phyloP scores from a whole-genome alignment of 2,113 vertebrate species.

The Poeciliopsis retropinna region DNA sequence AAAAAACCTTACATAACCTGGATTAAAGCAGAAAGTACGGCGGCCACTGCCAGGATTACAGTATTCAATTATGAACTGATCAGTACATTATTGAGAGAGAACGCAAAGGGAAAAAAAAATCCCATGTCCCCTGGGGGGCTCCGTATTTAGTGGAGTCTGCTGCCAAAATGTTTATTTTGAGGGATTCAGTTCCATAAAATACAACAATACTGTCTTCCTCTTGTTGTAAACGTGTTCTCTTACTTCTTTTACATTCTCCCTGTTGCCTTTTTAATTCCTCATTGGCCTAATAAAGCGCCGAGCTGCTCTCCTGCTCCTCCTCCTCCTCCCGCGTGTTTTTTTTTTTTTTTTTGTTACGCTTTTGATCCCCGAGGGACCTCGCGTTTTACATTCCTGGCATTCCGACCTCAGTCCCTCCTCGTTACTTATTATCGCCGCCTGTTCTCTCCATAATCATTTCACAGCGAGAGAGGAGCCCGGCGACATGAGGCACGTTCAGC shows the following conservation, averaged over 20 bases:
- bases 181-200: too few species aligned
- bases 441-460: slow-evolving; percentile 69
- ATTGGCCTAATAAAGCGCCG: slow-evolving; percentile 33
- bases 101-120: too few species aligned
- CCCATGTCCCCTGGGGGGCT: too few species aligned
- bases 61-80: too few species aligned
- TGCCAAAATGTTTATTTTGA: too few species aligned
- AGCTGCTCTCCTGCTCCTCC: slow-evolving; percentile 20
- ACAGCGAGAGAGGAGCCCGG: slow-evolving; percentile 54
- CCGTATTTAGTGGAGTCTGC: neutral
- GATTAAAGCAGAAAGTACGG: too few species aligned
- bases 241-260: slow-evolving; percentile 1
- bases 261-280: slow-evolving; percentile 16
- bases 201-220: neutral
- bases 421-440: slow-evolving; percentile 84
- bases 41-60: too few species aligned
- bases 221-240: neutral
- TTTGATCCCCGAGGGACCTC: slow-evolving; percentile 87
- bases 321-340: neutral
- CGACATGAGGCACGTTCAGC: slow-evolving; percentile 55
- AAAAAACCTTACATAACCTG: too few species aligned
- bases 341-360: slow-evolving; percentile 60
- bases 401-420: slow-evolving; percentile 84
- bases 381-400: slow-evolving; percentile 94
- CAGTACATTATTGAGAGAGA: too few species aligned